A percentile compares a stretch with the other conserved stretches of the same genome.
Evolutionary conservation across 2,113 vertebrate species (phyloP).

Genomic region (Carassius auratus): DNA sequence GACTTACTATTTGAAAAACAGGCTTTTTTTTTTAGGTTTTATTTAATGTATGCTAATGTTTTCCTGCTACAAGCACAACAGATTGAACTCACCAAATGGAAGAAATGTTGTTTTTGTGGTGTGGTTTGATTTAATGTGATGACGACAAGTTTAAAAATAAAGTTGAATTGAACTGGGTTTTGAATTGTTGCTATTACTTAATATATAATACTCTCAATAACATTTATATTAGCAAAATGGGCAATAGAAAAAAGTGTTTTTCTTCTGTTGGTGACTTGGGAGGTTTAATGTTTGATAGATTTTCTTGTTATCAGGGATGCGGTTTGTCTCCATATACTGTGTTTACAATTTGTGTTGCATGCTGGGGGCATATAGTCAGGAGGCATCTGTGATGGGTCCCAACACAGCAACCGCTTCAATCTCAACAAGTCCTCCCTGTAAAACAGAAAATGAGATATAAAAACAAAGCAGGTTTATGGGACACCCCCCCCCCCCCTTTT

Average conservation of each 20-base stretch:
- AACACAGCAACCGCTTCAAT: conserved; percentile 76
- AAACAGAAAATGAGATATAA: conserved; percentile 15
- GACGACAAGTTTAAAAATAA: conserved; percentile 1
- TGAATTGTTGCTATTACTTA: not conserved
- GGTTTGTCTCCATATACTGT: not conserved
- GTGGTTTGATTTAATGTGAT: not conserved
- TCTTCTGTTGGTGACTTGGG: not conserved
- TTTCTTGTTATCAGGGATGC: not conserved
- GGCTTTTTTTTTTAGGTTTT: not conserved
- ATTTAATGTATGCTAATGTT: not conserved
- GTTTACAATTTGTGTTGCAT: conserved; percentile 68
- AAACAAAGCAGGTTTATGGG: not conserved
- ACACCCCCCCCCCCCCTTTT: not conserved
- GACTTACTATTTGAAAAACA: not conserved
- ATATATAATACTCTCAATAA: not conserved
- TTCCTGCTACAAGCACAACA: not conserved
- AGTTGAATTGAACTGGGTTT: not conserved
- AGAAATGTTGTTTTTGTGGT: not conserved
- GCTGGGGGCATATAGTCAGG: conserved; percentile 63
- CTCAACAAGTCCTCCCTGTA: conserved; percentile 77
- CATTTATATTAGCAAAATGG: not conserved
- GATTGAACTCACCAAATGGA: not conserved
- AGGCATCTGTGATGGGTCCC: conserved; percentile 70
- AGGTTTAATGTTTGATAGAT: not conserved
- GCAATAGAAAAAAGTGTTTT: not conserved